Evolutionary conservation across 1,140 invertebrate genomes (phyloP), one percentile per base, ranked within the genome.

Genomic region (Bombus superbus): DNA sequence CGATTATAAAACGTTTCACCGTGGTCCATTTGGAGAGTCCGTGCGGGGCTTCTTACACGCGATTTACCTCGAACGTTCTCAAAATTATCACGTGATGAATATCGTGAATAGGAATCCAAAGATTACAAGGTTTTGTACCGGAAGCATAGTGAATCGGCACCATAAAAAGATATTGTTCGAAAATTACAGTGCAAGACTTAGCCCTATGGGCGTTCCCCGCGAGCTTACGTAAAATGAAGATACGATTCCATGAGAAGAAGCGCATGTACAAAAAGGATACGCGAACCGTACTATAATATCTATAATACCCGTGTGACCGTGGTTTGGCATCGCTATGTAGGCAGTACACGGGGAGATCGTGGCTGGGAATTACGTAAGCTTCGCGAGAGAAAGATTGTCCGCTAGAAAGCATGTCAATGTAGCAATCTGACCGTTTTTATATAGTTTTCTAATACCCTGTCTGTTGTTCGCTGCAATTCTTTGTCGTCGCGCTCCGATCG

Each of bases 271-370:
- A 81, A 89, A 83, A 80, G 68, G 83, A 38, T 59, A 42, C 78
- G 44, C 25, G 69, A 83, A 77, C 53, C 72, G 59, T n/a, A 62
- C n/a, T 35, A 42, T 89, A 85, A 87, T 76, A 81, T 76, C 74
- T 85, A 68, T 85, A 87, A 90, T 90, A 89, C 81, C 71, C 88
- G 86, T 87, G 89, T 73, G 88, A 90, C 68, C 82, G 82, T 69
- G 88, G 86, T 90, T 87, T 89, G 68, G 78, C 78, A 82, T 87
- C 69, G 47, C 62, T 81, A 81, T 64, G 75, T 89, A 79, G 42
- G 38, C 53, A 53, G 72, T n/a, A 25, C 35, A 64, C 28, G 8
- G 25, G 64, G 88, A 79, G 62, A 81, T 69, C 76, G 88, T 66
- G 85, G 69, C 74, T 57, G 42, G 4, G 44, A 40, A 81, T 90